phyloP scores from a whole-genome alignment of 2,888 invertebrate species.

The Pristionchus maxplancki region DNA sequence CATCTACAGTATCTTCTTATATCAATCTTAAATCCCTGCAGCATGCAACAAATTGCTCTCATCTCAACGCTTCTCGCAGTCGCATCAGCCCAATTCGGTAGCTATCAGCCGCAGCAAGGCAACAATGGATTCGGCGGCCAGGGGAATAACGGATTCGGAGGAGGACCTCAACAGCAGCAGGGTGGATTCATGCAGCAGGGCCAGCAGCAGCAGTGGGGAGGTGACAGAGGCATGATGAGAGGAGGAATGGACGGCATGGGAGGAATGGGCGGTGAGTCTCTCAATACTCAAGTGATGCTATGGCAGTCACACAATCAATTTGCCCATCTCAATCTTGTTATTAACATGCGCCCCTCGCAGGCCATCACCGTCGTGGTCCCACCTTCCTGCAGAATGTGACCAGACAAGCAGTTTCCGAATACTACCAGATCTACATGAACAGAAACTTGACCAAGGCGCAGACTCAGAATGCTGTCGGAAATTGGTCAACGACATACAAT shows the following conservation, averaged over 20 bases:
- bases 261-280: not conserved
- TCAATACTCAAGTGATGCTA: not conserved
- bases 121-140: not conserved
- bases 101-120: not conserved
- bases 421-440: conserved; percentile 1
- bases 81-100: not conserved
- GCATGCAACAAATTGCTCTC: conserved; percentile 17
- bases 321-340: not conserved
- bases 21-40: not conserved
- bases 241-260: not conserved
- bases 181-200: not conserved
- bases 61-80: not conserved
- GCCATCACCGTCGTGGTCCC: not conserved
- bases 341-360: not conserved
- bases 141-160: not conserved
- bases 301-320: too few species aligned
- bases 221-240: not conserved
- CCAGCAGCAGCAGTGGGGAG: conserved; percentile 1
- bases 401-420: conserved; percentile 7
- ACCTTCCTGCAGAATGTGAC: conserved; percentile 29
- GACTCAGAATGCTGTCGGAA: not conserved
- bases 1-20: not conserved
- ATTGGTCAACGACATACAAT: conserved; percentile 32
- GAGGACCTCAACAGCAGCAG: not conserved
- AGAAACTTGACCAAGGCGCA: not conserved